Conservation (phyloP, 2,113 vertebrate genomes). For the Gila orcuttii region DNA sequence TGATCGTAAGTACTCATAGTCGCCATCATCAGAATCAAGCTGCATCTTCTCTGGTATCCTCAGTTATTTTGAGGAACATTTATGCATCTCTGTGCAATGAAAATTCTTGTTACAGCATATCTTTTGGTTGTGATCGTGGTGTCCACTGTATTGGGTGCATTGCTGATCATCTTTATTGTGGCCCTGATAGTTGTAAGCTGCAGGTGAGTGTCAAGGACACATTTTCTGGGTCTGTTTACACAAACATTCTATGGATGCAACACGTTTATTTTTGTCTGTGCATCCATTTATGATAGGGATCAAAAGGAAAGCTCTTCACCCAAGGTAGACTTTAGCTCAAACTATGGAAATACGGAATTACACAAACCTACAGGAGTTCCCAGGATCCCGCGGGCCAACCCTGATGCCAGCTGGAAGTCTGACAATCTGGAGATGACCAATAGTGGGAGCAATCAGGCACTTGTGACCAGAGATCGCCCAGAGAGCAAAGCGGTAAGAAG, state of each 20-base stretch:
- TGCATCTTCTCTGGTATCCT: neutral
- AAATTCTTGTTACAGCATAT: slow-evolving; percentile 61
- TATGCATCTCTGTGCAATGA: neutral
- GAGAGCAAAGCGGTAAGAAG: slow-evolving; percentile 53
- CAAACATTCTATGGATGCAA: neutral
- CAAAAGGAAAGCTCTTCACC: slow-evolving; percentile 54
- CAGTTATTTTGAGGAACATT: neutral
- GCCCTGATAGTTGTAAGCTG: slow-evolving; percentile 41
- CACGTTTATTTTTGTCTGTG: neutral
- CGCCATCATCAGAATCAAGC: neutral
- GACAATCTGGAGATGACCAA: slow-evolving; percentile 60
- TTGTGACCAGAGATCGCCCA: slow-evolving; percentile 26
- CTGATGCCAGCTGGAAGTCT: slow-evolving; percentile 57
- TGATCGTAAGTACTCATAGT: slow-evolving; percentile 68
- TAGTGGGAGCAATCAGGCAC: slow-evolving; percentile 61
- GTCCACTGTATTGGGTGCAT: slow-evolving; percentile 62
- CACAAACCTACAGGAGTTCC: slow-evolving; percentile 50
- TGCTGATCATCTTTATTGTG: slow-evolving; percentile 64
- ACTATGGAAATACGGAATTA: slow-evolving; percentile 24
- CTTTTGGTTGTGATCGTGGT: slow-evolving; percentile 63
- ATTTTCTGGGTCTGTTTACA: neutral
- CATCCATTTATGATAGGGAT: slow-evolving; percentile 31
- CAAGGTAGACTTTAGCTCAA: neutral
- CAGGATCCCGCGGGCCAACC: slow-evolving; percentile 71
- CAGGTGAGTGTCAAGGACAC: slow-evolving; percentile 59